phyloP scores from a whole-genome alignment of 2,888 invertebrate genomes.

The Papilio elwesi region DNA sequence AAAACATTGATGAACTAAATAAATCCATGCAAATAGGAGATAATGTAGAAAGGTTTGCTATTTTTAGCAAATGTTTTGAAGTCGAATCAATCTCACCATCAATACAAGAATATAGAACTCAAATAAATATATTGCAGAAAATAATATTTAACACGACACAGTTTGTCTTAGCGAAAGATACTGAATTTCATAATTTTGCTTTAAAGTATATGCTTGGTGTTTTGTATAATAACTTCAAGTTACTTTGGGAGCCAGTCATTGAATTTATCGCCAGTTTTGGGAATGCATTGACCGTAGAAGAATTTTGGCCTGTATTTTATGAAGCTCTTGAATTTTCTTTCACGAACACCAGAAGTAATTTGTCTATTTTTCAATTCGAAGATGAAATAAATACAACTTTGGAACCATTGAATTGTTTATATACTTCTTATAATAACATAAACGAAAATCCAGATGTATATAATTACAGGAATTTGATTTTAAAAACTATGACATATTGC shows the following conservation, averaged over 20 bases:
- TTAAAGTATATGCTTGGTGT: constrained; percentile 92
- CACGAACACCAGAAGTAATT: constrained; percentile 70
- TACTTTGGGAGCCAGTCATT: constrained; percentile 93
- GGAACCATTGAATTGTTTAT: constrained; percentile 64
- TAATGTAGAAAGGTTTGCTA: constrained; percentile 74
- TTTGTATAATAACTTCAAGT: constrained; percentile 93
- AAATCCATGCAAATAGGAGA: constrained; percentile 63
- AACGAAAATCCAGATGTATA: constrained; percentile 87
- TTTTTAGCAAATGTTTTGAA: constrained; percentile 87
- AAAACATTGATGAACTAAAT: constrained; percentile 79
- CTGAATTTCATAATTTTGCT: constrained; percentile 86
- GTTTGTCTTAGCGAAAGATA: constrained; percentile 82
- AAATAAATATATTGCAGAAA: constrained; percentile 89
- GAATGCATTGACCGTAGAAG: constrained; percentile 80
- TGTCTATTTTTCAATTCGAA: constrained; percentile 65
- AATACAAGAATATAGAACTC: constrained; percentile 92
- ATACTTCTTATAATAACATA: constrained; percentile 70
- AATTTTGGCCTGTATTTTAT: constrained; percentile 90
- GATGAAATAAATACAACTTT: constrained; percentile 65
- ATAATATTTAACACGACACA: constrained; percentile 86
- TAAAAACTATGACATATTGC: constrained; percentile 90
- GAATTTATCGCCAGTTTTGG: constrained; percentile 91
- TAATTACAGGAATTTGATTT: constrained; percentile 91
- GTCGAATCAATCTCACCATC: constrained; percentile 89
- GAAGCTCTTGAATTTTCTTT: constrained; percentile 83